These are phyloP conservation scores for Seriola aureovittata DNA, from an alignment of 2,113 vertebrate genomes.

Conservation along the genomic window DNA sequence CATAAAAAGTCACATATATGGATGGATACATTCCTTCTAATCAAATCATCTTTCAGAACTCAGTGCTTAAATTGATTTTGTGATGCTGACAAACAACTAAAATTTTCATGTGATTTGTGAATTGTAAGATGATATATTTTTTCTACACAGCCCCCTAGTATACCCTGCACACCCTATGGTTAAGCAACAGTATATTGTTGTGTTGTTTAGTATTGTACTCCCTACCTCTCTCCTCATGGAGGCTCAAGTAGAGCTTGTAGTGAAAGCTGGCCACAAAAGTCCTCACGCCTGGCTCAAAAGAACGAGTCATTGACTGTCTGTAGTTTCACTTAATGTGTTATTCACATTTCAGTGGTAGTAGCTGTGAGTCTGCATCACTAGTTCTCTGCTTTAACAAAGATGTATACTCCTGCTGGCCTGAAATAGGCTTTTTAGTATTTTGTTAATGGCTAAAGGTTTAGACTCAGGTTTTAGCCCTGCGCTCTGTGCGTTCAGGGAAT, in stretches of 20 bases:
- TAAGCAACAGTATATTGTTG: neutral
- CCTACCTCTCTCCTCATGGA: constrained; percentile 63
- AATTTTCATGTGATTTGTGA: neutral
- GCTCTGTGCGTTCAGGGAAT: neutral
- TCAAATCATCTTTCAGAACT: constrained; percentile 20
- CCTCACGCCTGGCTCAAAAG: constrained; percentile 1
- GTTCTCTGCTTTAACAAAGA: constrained; percentile 2
- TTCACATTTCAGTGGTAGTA: constrained; percentile 17
- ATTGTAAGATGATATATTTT: constrained; percentile 38
- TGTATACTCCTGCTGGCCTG: neutral
- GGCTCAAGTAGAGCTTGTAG: constrained; percentile 22
- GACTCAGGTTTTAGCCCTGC: too few relatives aligned
- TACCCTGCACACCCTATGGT: constrained; percentile 2
- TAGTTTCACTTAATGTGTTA: constrained; percentile 2
- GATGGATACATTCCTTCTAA: constrained; percentile 14
- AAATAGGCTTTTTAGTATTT: neutral
- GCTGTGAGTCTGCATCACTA: constrained; percentile 22
- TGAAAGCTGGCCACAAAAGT: neutral
- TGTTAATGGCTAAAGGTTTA: too few relatives aligned
- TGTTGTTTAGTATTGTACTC: constrained; percentile 28
- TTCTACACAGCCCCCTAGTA: constrained; percentile 26
- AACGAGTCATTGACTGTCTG: neutral
- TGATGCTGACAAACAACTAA: constrained; percentile 36
- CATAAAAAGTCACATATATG: neutral
- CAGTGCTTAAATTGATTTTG: constrained; percentile 66